Evolutionary conservation across 2,888 invertebrate species (phyloP), one percentile per base, ranked within the genome.

Genomic region (Mechanitis messenoides): DNA sequence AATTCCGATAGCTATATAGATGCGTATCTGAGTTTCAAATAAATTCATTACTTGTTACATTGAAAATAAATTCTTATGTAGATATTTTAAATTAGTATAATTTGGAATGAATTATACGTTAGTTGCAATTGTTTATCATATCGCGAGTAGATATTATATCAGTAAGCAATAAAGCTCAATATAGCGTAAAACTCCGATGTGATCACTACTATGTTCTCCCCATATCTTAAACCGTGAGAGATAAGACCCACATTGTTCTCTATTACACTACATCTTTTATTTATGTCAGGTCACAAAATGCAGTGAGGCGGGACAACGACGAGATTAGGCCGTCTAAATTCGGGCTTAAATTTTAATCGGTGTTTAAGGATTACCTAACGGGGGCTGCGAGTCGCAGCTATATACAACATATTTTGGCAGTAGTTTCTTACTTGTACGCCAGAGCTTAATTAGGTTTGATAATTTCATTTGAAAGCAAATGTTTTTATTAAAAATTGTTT

Each of bases 261-360:
- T 79, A 83, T 79, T 77, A 78, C 72, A 71, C 68, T 71, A 68
- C 72, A 79, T 80, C 77, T 80, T 83, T 81, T 80, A 71, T 74
- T 74, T 74, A 72, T 68, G 73, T 71, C 71, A 71, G 72, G 69
- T 72, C 72, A 72, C 80, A 81, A 82, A 83, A 82, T 86, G 84
- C 86, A 85, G 75, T 80, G 78, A 75, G 79, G 78, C 83, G 78
- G 75, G 76, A 78, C 77, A 76, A 74, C 77, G 78, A 74, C 74
- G 79, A 84, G 87, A 87, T 88, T 86, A 86, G 84, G 78, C 79
- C 77, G 82, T 85, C 85, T 85, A 83, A 87, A 88, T 81, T 86
- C 80, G 71, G 76, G 84, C 80, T 85, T 87, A 87, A 87, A 84
- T 82, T 84, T 85, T 85, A 86, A 85, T 87, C 84, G 78, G 73